These are phyloP conservation scores for Lampropteryx suffumata DNA, from an alignment of 2,888 invertebrate species.

Conservation along the genomic window DNA sequence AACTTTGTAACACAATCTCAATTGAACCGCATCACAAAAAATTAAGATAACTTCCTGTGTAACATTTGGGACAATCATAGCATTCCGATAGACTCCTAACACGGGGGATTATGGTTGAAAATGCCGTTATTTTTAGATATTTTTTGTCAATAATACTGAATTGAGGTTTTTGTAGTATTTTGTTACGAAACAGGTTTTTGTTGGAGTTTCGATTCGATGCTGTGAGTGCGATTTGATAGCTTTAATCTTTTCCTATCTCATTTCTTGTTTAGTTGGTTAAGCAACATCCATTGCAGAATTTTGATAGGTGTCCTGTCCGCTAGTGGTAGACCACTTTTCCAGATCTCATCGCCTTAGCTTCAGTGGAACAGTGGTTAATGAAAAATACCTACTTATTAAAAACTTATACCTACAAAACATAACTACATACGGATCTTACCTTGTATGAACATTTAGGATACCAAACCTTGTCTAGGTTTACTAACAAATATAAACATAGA, in stretches of 20 bases:
- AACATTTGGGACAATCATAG: conserved; percentile 7
- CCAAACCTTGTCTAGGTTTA: no score
- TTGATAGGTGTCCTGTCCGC: no score
- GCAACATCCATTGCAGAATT: no score
- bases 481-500: no score
- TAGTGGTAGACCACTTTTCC: no score
- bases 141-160: conserved; percentile 8
- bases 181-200: conserved; percentile 23
- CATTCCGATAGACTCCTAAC: background rate
- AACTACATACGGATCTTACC: no score
- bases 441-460: no score
- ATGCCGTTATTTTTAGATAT: background rate
- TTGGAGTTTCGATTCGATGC: background rate
- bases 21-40: conserved; percentile 38
- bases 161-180: conserved; percentile 23
- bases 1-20: conserved; percentile 42
- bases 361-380: no score
- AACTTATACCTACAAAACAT: no score
- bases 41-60: conserved; percentile 36
- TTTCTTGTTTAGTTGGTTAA: no score
- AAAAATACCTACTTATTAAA: no score
- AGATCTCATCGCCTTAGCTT: no score
- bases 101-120: conserved; percentile 1
- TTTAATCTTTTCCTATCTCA: background rate
- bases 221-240: conserved; percentile 3